Evolutionary conservation across 2,113 vertebrate species (phyloP), one percentile per base, ranked within the genome.

Genomic region (Cyprinodon brontotheroides): DNA sequence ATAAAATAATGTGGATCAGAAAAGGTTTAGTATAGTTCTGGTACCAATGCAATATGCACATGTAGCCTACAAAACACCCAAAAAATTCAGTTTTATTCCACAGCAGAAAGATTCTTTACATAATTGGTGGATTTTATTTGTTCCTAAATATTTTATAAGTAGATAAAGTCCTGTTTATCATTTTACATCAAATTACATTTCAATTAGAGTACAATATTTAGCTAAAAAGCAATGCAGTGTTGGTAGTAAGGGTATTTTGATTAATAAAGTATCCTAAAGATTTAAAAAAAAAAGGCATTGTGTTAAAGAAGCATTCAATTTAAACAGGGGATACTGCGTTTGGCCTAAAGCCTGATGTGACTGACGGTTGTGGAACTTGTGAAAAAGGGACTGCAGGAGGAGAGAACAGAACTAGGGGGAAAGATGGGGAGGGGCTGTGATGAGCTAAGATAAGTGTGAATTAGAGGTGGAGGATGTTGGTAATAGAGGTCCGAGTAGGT

Each of bases 361-460:
- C 65, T 57, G 38, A 13, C 13, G 15, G 17, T 1, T 3, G 15
- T n/a, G 11, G 22, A 53, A 65, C 20, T 64, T 36, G 53, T 53
- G 65, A 70, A 61, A 71, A 12, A 64, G 14, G 57, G 48, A 62
- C 57, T 50, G 59, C 50, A 38, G 43, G 73, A 59, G 48, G 47
- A 40, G 63, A 78, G 37, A 40, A 60, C 37, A 29, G 11, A 37
- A 22, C 57, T 29, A 8, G 29, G 37, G 29, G 36, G 36, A 77
- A 75, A 37, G 43, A 72, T 72, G 41, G 48, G 43, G 8, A 12
- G 67, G 15, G 37, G 37, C 10, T 15, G 36, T 36, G 61, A 80
- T 76, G 65, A 84, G 64, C 39, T 63, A 68, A 63, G 68, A 75
- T 79, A 61, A 78, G 29, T 72, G 73, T 70, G 75, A 87, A 57